Base-by-base conservation (phyloP, 2,888 invertebrate species). In the Stramonita haemastoma region DNA sequence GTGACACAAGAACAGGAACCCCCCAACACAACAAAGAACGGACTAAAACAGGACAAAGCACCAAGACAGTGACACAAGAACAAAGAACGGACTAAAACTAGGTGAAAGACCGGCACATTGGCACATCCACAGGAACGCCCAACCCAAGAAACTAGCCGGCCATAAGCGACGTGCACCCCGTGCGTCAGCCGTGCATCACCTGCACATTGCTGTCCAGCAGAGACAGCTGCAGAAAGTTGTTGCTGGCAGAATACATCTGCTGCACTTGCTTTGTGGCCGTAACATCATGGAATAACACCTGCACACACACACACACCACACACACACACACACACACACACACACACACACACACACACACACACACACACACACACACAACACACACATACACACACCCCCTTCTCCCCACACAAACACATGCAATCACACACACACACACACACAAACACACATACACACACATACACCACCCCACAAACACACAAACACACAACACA, bases 191-290 rank as follows among this genome's bases (percentile, higher is more conserved):
- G 57, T 29, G 32, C 15, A 22, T 26, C 88, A 90, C 91, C 89
- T 90, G 84, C 2, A 91, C n/a, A n/a, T 89, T 66, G 19, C 46
- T 57, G 32, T 86, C 79, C 22, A 88, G 86, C 26, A 90, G 46
- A 26, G 91, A 46, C 60, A 91, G 56, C 57, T 89, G 90, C 0
- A 91, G 77, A 73, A 66, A 91, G 46, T 87, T 91, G 85, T 91
- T 90, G 88, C 91, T 91, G 17, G 73, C 26, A 26, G 91, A 91
- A 60, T 57, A 90, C 86, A 88, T 89, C 73, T 91, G 90, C 22
- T 34, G 8, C 1, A 92, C 86, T 19, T 89, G 89, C 56, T 90
- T 92, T 17, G 86, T 88, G 15, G 46, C 84, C 22, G 88, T 89
- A 17, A 90, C 70, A 13, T 88, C 89, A 4, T 89, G 89, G 26